Evolutionary conservation across 1,140 invertebrate species (phyloP), one percentile per base, ranked within the genome.

Genomic region (Eriosoma lanigerum): DNA sequence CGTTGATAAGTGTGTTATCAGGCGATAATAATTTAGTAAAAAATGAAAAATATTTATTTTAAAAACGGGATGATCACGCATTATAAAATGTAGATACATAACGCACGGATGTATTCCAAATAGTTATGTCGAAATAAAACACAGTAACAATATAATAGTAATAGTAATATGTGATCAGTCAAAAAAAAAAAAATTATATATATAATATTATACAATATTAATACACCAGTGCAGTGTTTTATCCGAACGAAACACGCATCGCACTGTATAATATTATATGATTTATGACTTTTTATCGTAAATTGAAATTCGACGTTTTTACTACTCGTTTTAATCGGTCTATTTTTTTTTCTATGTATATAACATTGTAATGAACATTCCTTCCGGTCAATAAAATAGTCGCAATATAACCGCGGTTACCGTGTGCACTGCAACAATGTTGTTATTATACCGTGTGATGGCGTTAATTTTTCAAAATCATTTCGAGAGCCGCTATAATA

Each of bases 1-100:
- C 12, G 24, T 26, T 58, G 56, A 58, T 58, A 58, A 58, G 56
- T 24, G 56, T 24, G 12, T 58, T 58, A 26, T 58, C 56, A 21
- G 13, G 13, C 21, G 24, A 58, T 15, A 58, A 58, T 24, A 26
- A 38, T 38, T 38, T 38, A 3, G 32, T 38, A 38, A 38, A 38
- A 38, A 38, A 38, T 38, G 8, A n/a, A n/a, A 58, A 58, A 58
- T 58, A n/a, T 24, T 58, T 13, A 58, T 12, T 10, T 52, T 58
- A 58, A 60, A 60, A 60, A 60, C 26, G 26, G n/a, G n/a, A 60
- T 60, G 56, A 60, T 21, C 56, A 60, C 56, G 56, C 56, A 13
- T 29, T 26, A 60, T 60, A 60, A 3, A 60, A 60, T 60, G 15
- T 60, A 60, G 8, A 8, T 60, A 60, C 54, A n/a, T 8, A 9